Evolutionary conservation across 37 sponge, comb jelly and placozoan species (phyloP), one percentile per base, ranked within the genome.

Genomic region (Eunapius fragilis): DNA sequence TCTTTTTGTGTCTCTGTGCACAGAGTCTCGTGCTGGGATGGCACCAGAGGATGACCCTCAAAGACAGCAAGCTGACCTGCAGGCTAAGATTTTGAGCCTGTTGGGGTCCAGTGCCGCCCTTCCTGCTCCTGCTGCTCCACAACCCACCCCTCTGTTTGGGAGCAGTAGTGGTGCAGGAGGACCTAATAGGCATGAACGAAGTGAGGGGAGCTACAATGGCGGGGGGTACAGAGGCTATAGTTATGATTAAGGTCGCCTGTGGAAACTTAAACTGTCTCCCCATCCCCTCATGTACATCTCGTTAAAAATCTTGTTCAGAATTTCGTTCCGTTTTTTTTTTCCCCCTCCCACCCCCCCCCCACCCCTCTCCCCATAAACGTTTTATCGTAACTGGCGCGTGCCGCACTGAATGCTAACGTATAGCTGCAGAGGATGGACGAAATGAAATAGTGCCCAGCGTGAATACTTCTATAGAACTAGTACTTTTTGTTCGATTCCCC

Each of bases 41-140:
- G 49, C 45, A 19, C 36, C 76, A 13, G 48, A 72, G 33, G 83
- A 81, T 13, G 81, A 85, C 78, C 88, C 88, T 22, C 89, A 92
- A 69, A 76, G 84, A 12, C 92, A 92, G 68, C 92, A 92, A 69
- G 92, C 92, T 67, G 94, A 94, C 49, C 83, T 94, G 35, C 94
- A 94, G 75, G 94, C 94, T 41, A 94, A 94, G 78, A 94, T 94
- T 69, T 89, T 94, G 68, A 87, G 88, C 71, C 86, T 94, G 37
- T 84, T 94, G 37, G 94, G 94, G 33, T 94, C 94, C 78, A 90
- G 75, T 90, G 94, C 94, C 48, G 91, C 88, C 49, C 84, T 94
- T 25, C 94, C 94, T 45, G 69, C 92, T 73, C 37, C 86, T 41
- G 34, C 74, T n/a, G 5, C 22, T 22, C 19, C 37, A 5, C 27